Conservation (phyloP, 2,113 vertebrate species). For the Scortum barcoo region DNA sequence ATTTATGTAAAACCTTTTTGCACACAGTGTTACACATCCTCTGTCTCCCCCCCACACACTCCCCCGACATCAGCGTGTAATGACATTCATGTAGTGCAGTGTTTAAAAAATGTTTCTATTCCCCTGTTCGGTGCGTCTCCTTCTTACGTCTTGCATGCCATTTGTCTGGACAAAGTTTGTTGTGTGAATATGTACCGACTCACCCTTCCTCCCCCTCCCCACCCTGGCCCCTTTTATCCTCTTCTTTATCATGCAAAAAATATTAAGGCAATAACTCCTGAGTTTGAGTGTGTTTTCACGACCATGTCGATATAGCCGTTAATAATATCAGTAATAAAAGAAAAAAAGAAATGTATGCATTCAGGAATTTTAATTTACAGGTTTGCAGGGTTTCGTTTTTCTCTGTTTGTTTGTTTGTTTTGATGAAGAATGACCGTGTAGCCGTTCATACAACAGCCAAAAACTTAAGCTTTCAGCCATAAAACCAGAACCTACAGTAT, state of each 20-base stretch:
- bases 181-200: constrained; percentile 73
- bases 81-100: constrained; percentile 59
- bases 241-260: constrained; percentile 77
- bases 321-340: constrained; percentile 49
- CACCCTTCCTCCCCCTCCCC: too few relatives aligned
- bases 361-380: constrained; percentile 73
- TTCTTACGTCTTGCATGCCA: constrained; percentile 80
- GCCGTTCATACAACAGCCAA: constrained; percentile 61
- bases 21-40: constrained; percentile 70
- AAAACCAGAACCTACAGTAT: constrained; percentile 69
- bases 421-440: constrained; percentile 54
- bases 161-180: constrained; percentile 76
- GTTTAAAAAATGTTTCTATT: constrained; percentile 72
- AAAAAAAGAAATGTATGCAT: constrained; percentile 66
- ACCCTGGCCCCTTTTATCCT: constrained; percentile 18
- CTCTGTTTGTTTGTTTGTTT: constrained; percentile 48
- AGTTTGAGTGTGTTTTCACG: constrained; percentile 79
- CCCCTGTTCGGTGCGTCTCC: constrained; percentile 59
- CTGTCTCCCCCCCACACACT: constrained; percentile 49
- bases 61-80: constrained; percentile 38
- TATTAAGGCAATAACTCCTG: constrained; percentile 83
- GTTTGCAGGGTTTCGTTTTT: constrained; percentile 65
- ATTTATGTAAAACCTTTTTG: constrained; percentile 77
- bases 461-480: constrained; percentile 78
- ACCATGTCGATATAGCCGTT: constrained; percentile 68